Conservation (phyloP, 2,797 vertebrate genomes). For the Takifugu ocellatus region DNA sequence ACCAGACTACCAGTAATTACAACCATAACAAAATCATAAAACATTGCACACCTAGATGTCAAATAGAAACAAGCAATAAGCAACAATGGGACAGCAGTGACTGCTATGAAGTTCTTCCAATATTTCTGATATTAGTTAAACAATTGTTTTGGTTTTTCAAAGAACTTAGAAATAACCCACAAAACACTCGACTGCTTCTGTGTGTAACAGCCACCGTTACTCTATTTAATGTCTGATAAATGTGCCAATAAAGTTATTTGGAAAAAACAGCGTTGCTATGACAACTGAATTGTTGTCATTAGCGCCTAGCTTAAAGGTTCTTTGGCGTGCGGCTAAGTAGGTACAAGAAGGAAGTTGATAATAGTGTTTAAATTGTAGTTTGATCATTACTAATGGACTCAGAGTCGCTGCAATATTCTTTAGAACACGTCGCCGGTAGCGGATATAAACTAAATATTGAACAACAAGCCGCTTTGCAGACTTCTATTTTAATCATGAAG, state of each 20-base stretch:
- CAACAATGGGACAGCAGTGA: neutral
- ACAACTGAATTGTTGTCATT: neutral
- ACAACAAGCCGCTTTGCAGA: conserved; percentile 78
- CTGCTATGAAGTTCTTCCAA: too few species aligned
- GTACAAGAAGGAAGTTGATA: neutral
- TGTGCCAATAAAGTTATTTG: neutral
- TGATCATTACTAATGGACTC: conserved; percentile 75
- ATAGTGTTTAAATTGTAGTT: neutral
- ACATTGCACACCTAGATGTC: neutral
- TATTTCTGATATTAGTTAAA: too few species aligned
- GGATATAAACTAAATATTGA: conserved; percentile 80
- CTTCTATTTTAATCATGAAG: conserved; percentile 79
- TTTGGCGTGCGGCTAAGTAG: neutral
- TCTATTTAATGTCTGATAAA: too few species aligned
- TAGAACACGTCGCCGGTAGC: conserved; percentile 78
- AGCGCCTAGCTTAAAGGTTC: neutral
- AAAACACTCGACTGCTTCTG: too few species aligned
- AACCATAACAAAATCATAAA: neutral
- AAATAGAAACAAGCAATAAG: neutral
- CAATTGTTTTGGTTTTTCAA: too few species aligned
- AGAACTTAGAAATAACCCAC: too few species aligned
- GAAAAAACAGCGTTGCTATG: neutral
- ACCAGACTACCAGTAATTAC: neutral
- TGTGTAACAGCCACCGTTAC: too few species aligned
- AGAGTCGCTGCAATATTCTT: conserved; percentile 62